A percentile compares a stretch with the other conserved stretches of the same genome.
phyloP scores from a whole-genome alignment of 2,797 vertebrate species.

The Poecile montanus region DNA sequence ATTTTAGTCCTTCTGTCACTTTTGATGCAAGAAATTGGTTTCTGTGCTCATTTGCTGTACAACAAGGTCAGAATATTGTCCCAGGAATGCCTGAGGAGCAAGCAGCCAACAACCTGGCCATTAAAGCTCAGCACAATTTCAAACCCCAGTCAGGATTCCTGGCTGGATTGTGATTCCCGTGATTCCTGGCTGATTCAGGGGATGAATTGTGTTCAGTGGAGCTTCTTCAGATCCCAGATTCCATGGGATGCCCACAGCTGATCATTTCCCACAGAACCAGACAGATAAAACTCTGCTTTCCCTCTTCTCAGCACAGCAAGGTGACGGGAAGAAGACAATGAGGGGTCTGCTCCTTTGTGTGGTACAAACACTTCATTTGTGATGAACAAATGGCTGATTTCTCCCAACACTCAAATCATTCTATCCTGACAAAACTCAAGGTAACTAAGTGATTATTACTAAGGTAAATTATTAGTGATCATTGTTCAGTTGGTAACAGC shows the following conservation, averaged over 20 bases:
- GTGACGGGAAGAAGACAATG: background rate
- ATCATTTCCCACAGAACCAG: background rate
- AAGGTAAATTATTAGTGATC: background rate
- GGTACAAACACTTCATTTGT: too few species aligned
- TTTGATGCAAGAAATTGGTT: background rate
- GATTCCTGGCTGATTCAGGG: too few species aligned
- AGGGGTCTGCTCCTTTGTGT: background rate
- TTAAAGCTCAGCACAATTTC: background rate
- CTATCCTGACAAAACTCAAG: background rate
- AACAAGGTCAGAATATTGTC: background rate
- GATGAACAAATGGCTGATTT: too few species aligned
- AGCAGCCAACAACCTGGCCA: background rate
- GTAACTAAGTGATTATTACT: background rate
- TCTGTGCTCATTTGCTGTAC: background rate
- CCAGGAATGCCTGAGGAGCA: background rate
- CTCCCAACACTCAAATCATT: background rate
- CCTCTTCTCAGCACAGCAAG: background rate
- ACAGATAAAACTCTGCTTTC: background rate
- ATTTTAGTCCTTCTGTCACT: background rate
- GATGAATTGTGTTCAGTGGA: background rate
- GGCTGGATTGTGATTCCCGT: background rate
- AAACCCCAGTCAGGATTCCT: background rate
- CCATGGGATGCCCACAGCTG: background rate
- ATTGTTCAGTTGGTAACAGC: background rate
- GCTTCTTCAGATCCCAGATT: too few species aligned